These are phyloP conservation scores for Brenthis hecate DNA, from an alignment of 2,888 invertebrate species.

Conservation along the genomic window DNA sequence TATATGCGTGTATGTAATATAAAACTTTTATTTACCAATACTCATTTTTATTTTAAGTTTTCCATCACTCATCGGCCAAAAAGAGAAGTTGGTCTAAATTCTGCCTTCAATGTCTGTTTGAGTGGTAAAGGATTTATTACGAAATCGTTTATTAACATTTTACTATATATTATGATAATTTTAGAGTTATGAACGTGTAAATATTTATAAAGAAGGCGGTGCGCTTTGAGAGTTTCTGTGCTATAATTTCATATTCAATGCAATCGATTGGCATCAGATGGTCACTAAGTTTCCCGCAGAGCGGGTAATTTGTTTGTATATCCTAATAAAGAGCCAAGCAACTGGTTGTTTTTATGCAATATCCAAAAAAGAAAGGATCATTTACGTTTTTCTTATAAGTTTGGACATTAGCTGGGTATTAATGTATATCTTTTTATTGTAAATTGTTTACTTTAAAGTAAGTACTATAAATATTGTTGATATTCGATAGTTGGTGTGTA, in stretches of 20 bases:
- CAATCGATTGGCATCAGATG: conserved; percentile 1
- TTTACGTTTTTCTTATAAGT: not conserved
- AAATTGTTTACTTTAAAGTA: conserved; percentile 2
- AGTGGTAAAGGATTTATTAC: no score
- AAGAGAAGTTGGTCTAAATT: no score
- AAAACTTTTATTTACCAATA: no score
- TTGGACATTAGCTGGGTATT: not conserved
- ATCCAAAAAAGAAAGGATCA: not conserved
- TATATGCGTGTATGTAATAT: no score
- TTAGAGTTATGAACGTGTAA: conserved; percentile 6
- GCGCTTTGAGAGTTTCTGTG: conserved; percentile 17
- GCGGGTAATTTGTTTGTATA: conserved; percentile 2
- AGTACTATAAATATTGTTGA: not conserved
- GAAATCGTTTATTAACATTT: no score
- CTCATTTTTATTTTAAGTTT: no score
- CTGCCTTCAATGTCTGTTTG: no score
- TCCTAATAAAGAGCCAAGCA: not conserved
- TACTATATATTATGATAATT: conserved; percentile 17
- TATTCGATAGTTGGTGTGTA: not conserved
- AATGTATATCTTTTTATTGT: not conserved
- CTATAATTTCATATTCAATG: conserved; percentile 20
- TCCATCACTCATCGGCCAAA: no score
- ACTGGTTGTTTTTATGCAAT: not conserved
- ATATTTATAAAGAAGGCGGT: conserved; percentile 27
- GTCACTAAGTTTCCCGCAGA: conserved; percentile 9